phyloP scores from a whole-genome alignment of 2,797 vertebrate genomes.

The Micrastur ruficollis region DNA sequence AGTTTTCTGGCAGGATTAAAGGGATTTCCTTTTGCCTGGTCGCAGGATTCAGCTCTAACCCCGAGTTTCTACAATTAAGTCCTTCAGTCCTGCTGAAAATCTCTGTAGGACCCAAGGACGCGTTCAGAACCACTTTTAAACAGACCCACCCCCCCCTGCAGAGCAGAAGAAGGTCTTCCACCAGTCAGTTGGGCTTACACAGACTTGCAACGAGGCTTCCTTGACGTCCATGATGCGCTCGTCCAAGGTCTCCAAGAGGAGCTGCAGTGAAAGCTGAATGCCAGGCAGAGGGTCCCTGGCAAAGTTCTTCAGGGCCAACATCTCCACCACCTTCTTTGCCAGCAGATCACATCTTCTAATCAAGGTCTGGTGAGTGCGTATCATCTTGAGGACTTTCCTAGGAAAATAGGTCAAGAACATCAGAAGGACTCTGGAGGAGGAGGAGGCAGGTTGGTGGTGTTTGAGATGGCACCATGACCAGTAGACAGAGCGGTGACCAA shows the following conservation, averaged over 20 bases:
- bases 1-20: neutral
- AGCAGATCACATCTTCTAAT: neutral
- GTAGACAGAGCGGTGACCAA: neutral
- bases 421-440: neutral
- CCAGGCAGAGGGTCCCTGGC: neutral
- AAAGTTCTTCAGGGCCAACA: neutral
- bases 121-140: accelerated
- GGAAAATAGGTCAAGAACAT: neutral
- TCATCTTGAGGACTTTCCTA: neutral
- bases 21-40: neutral
- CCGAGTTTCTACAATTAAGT: neutral
- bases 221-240: accelerated
- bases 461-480: neutral
- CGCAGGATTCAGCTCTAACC: neutral
- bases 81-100: too few relatives aligned
- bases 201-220: accelerated
- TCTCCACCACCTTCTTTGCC: neutral
- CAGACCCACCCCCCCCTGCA: neutral
- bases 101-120: neutral
- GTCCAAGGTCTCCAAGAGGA: neutral
- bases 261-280: neutral
- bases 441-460: neutral
- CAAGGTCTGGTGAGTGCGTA: neutral
- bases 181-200: neutral
- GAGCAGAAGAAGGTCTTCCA: neutral